These are phyloP conservation scores for Semnornis frantzii DNA, from an alignment of 2,113 vertebrate genomes.

Conservation along the genomic window DNA sequence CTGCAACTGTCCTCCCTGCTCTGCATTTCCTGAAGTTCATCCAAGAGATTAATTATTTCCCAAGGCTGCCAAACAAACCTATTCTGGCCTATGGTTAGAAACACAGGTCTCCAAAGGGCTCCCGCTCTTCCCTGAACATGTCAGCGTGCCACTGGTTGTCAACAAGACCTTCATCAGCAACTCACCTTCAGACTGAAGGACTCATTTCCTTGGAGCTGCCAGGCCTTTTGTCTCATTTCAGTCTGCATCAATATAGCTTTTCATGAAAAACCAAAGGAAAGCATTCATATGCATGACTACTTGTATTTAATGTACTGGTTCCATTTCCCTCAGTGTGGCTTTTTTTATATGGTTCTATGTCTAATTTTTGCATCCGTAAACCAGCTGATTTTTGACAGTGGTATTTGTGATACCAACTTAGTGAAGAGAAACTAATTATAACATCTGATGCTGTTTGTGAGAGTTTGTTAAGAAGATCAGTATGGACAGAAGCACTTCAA, in stretches of 20 bases:
- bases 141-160: accelerated
- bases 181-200: not conserved
- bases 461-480: slow-evolving; percentile 45
- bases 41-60: not conserved
- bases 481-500: slow-evolving; percentile 30
- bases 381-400: not conserved
- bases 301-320: not conserved
- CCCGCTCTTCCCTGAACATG: not conserved
- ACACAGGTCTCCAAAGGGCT: not conserved
- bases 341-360: not conserved
- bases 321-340: not conserved
- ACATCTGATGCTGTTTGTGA: slow-evolving; percentile 3
- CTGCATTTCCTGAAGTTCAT: not conserved
- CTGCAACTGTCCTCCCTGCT: not conserved
- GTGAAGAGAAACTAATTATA: slow-evolving; percentile 30
- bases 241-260: not conserved
- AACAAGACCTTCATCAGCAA: not conserved
- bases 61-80: not conserved
- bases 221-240: not conserved
- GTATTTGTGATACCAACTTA: not conserved
- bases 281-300: not conserved
- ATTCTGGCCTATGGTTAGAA: not conserved
- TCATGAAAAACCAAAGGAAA: not conserved
- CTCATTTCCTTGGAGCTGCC: not conserved
- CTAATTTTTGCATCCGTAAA: not conserved